Conservation (phyloP, 37 sponge, comb jelly and placozoan genomes). For the Spongilla lacustris region DNA sequence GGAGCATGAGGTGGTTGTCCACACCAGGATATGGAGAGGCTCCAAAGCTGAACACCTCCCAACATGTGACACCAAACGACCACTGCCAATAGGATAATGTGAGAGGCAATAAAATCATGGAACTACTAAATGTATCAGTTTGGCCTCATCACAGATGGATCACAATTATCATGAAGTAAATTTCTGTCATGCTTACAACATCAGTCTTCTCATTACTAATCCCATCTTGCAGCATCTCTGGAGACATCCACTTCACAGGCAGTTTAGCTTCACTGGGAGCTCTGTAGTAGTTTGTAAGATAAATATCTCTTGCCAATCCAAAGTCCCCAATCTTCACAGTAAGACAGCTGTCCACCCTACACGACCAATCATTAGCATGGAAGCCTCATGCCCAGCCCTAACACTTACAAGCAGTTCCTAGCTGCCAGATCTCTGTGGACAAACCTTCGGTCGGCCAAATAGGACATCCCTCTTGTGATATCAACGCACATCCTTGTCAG, state of each 20-base stretch:
- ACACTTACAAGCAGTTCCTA: constrained; percentile 19
- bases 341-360: background rate
- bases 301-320: constrained; percentile 26
- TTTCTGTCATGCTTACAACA: background rate
- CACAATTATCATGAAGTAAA: too few species aligned
- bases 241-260: constrained; percentile 22
- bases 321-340: constrained; percentile 15
- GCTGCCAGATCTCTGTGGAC: constrained; percentile 26
- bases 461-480: constrained; percentile 4
- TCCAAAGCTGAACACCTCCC: constrained; percentile 13
- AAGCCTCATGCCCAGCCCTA: background rate
- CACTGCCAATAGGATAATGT: background rate
- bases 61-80: background rate
- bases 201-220: constrained; percentile 20
- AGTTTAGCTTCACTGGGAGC: constrained; percentile 3
- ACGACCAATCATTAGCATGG: background rate
- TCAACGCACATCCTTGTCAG: constrained; percentile 1
- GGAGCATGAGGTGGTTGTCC: constrained; percentile 4
- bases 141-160: too few species aligned
- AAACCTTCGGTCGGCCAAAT: constrained; percentile 1
- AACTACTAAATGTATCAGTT: too few species aligned
- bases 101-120: background rate
- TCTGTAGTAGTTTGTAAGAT: constrained; percentile 12
- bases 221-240: constrained; percentile 19
- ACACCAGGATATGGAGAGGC: background rate